Evolutionary conservation across 2,113 vertebrate genomes (phyloP), one percentile per base, ranked within the genome.

Genomic region (Myocastor coypus): DNA sequence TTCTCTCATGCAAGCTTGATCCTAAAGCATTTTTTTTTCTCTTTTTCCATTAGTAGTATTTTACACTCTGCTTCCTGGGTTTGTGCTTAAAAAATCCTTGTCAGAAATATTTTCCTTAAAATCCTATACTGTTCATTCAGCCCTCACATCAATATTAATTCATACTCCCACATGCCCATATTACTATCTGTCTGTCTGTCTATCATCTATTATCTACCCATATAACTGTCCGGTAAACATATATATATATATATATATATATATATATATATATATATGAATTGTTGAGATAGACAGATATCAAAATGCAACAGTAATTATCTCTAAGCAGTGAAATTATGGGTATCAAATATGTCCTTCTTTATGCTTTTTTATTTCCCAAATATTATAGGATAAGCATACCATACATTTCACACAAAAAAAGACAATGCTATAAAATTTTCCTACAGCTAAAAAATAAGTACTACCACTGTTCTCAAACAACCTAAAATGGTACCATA

Each of bases 291-390:
- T 12, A 73, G 61, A 84, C 19, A 30, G 52, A 82, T 83, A 71
- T 78, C 96, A 94, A 83, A 93, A 57, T 64, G 28, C 83, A 28
- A 68, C 40, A 46, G 83, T 57, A 89, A 63, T 95, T 83, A n/a
- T 68, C 84, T 75, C 57, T 57, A 73, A 89, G 68, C 55, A 46
- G 42, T 22, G 92, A 88, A 32, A 83, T 97, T 92, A 75, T 30
- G 32, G 55, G 57, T 87, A 3, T 87, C 80, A 7, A 87, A 64
- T 64, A 12, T 46, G 83, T 63, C 61, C 46, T 30, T 66, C 82
- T 83, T 75, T 73, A 20, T 28, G 28, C 1, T 83, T 93, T 63
- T 88, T 66, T 92, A 19, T 93, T 96, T 95, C 75, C 73, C 52
- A 83, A 83, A 63, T 73, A 91, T 69, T 82, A 32, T 59, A 84